Conservation (phyloP, 2,113 vertebrate species). For the Campylomormyrus tamandua region DNA sequence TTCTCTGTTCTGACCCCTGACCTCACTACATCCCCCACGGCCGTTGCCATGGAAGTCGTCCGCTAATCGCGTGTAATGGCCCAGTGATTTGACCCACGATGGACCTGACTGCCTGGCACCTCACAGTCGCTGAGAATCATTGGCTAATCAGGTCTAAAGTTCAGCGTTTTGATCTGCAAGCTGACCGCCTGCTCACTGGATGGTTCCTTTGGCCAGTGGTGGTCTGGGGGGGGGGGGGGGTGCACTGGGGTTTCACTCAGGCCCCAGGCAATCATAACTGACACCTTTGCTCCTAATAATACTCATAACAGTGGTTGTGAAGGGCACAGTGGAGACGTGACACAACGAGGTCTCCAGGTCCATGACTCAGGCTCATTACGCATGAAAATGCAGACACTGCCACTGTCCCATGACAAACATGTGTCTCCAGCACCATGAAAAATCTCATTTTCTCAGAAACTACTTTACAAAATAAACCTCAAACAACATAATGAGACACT, state of each 20-base stretch:
- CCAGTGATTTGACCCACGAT: not conserved
- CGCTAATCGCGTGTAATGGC: slow-evolving; percentile 6
- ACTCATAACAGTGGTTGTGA: not conserved
- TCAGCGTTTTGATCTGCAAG: not conserved
- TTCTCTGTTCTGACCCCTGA: not conserved
- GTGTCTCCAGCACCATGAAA: not conserved
- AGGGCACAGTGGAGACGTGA: not conserved
- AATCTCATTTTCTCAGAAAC: not conserved
- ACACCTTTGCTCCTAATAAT: not conserved
- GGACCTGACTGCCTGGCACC: not conserved
- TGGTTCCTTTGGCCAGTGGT: not conserved
- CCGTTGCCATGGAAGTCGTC: not conserved
- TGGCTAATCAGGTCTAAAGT: not conserved
- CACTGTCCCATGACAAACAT: not conserved
- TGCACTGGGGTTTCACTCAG: not conserved
- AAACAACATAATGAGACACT: not conserved
- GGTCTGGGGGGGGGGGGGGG: not conserved
- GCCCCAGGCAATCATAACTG: not conserved
- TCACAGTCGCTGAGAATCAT: not conserved
- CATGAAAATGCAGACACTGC: not conserved
- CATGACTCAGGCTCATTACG: not conserved
- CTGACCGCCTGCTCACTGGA: not conserved
- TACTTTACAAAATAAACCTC: not conserved
- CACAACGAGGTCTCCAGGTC: not conserved
- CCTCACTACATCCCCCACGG: not conserved